Base-by-base conservation (phyloP, 1,140 invertebrate genomes). In the Nasonia vitripennis region DNA sequence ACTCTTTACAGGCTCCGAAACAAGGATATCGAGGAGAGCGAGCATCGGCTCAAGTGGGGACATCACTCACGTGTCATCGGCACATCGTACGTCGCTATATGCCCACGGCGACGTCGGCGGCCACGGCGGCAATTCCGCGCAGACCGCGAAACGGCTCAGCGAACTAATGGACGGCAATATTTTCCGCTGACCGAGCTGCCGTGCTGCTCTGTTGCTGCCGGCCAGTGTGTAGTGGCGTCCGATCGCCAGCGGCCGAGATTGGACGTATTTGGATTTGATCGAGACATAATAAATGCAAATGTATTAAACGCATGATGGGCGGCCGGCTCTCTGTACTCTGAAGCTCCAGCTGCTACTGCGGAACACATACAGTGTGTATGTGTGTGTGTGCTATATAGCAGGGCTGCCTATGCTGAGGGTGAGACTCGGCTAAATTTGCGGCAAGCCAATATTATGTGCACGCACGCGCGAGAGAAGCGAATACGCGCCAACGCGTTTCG, bases 151-250 rank as follows among this genome's bases (percentile, higher is more conserved):
- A 90, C 88, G 83, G 81, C 85, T 74, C 80, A 78, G 83, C 87
- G 80, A 87, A 87, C 88, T 91, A 89, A 91, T 90, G 88, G 87
- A 90, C 89, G 86, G 45, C 89, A 89, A 90, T 90, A 91, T 91
- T 91, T 90, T 87, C 88, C 83, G 77, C 74, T 86, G 87, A 88
- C 85, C 77, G 84, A 87, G 78, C 88, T 62, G 27, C 23, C 6
- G 23, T 27, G n/a, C 67, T 17, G 67, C 67, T 27, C 27, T 34
- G 23, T 23, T n/a, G 10, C n/a, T 34, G 68, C 68, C 17, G 67
- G 6, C 14, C 48, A 37, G 34, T 37, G 34, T 37, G 10, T 51
- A 51, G 14, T 12, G 37, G 11, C 37, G 2, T 9, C 27, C 48
- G 45, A 81, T 37, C 84, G 75, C 45, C 37, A 55, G 83, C 78